Percentiles rank a stretch among this genome's conserved stretches.
phyloP scores from a whole-genome alignment of 30 jellyfish, hydroid and myxozoan species.

The Aurelia coerulea region DNA sequence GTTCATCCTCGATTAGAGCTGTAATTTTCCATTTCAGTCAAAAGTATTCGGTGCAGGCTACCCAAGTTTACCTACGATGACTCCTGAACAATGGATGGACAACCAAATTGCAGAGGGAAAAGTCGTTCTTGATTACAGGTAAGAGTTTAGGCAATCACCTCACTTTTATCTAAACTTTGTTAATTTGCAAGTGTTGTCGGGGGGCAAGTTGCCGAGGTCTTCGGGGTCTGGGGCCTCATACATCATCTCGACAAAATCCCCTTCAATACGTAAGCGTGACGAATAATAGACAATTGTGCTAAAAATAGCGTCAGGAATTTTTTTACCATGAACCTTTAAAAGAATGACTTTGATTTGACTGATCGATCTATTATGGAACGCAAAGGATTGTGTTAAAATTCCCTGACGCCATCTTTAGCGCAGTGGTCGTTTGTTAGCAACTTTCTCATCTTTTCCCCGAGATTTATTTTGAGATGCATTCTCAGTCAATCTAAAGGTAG shows the following conservation, averaged over 20 bases:
- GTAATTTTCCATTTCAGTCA: slow-evolving; percentile 35
- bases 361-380: no score
- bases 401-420: not conserved
- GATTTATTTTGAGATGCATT: not conserved
- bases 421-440: not conserved
- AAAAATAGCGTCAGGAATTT: not conserved
- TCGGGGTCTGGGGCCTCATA: no score
- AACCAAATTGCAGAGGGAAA: slow-evolving; percentile 95
- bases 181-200: not conserved
- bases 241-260: no score
- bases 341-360: not conserved
- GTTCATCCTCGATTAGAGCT: no score
- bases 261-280: no score
- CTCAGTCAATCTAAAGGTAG: not conserved
- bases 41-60: slow-evolving; percentile 97
- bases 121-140: slow-evolving; percentile 90
- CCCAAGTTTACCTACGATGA: slow-evolving; percentile 90
- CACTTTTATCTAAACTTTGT: not conserved
- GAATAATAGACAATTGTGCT: not conserved
- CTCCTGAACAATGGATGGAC: slow-evolving; percentile 92
- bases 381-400: not conserved
- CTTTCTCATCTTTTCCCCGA: not conserved
- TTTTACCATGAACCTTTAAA: not conserved
- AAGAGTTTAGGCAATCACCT: not conserved
- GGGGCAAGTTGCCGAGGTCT: not conserved